Evolutionary conservation across 2,113 vertebrate genomes (phyloP).

Genomic region (Silurus meridionalis): DNA sequence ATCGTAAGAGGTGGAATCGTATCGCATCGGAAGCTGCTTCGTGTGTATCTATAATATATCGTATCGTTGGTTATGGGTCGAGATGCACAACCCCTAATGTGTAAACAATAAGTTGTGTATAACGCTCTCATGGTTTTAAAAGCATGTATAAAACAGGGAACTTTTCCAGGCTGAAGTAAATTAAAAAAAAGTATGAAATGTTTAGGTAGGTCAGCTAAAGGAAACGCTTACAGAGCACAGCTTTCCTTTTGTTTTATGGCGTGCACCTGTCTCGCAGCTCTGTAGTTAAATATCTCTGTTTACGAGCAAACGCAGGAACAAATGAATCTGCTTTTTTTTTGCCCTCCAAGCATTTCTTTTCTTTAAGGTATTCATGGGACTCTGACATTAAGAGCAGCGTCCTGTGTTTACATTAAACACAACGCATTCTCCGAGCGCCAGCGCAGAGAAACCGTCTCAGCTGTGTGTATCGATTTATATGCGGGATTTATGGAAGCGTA

Average conservation of each 20-base stretch:
- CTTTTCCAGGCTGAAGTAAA: neutral
- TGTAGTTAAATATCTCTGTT: neutral
- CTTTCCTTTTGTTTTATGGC: neutral
- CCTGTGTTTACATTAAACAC: neutral
- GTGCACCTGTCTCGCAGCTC: neutral
- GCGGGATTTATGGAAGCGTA: constrained; percentile 16
- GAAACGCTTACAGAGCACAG: neutral
- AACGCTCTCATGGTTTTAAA: neutral
- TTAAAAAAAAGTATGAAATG: neutral
- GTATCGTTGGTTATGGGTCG: too few species aligned
- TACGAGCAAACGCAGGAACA: neutral
- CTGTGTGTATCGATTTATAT: constrained; percentile 23
- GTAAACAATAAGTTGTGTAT: too few species aligned
- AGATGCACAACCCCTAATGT: too few species aligned
- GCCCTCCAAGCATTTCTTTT: neutral
- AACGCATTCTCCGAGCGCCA: neutral
- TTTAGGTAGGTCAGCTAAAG: neutral
- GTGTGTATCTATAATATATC: too few species aligned
- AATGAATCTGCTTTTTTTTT: neutral
- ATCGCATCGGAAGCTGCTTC: too few species aligned
- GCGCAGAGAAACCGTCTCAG: neutral
- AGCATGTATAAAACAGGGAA: neutral
- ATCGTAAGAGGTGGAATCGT: too few species aligned
- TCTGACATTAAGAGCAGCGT: neutral
- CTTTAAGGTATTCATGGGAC: neutral